These are phyloP conservation scores for Channa striata DNA, from an alignment of 2,797 vertebrate genomes.

Conservation along the genomic window DNA sequence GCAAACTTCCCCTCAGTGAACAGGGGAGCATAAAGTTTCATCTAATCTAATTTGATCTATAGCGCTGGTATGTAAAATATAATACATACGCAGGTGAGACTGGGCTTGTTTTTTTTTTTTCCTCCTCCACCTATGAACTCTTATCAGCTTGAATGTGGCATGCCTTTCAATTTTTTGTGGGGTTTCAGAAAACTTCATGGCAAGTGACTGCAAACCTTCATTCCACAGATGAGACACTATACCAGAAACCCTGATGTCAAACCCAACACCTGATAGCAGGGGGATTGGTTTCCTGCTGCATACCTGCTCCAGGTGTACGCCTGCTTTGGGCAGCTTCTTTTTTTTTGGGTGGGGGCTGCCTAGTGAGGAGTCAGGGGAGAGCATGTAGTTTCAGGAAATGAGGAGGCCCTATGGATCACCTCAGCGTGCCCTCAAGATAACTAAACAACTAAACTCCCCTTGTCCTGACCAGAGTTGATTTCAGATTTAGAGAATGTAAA, in stretches of 20 bases:
- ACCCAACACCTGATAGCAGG: conserved; percentile 72
- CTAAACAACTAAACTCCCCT: conserved; percentile 5
- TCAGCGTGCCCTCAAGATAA: conserved; percentile 36
- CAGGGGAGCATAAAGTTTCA: conserved; percentile 53
- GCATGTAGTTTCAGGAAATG: conserved; percentile 45
- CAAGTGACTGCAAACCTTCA: conserved; percentile 74
- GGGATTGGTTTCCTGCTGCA: conserved; percentile 69
- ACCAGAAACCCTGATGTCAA: conserved; percentile 65
- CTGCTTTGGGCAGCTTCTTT: conserved; percentile 56
- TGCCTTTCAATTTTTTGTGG: conserved; percentile 56
- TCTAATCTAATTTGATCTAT: conserved; percentile 68
- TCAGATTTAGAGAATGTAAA: no score
- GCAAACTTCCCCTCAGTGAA: conserved; percentile 59
- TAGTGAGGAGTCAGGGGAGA: conserved; percentile 30
- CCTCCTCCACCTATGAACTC: conserved; percentile 23
- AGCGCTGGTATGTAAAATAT: conserved; percentile 58
- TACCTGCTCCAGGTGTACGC: conserved; percentile 77
- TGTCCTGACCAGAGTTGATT: conserved; percentile 40
- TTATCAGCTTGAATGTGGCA: conserved; percentile 51
- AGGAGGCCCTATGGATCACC: conserved; percentile 51
- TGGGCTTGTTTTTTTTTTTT: neutral
- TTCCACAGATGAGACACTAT: conserved; percentile 66
- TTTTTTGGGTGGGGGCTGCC: conserved; percentile 49
- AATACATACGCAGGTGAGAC: conserved; percentile 54
- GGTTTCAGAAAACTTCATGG: conserved; percentile 49